These are phyloP conservation scores for Temnothorax rugatulus DNA, from an alignment of 2,888 invertebrate genomes.

Conservation along the genomic window DNA sequence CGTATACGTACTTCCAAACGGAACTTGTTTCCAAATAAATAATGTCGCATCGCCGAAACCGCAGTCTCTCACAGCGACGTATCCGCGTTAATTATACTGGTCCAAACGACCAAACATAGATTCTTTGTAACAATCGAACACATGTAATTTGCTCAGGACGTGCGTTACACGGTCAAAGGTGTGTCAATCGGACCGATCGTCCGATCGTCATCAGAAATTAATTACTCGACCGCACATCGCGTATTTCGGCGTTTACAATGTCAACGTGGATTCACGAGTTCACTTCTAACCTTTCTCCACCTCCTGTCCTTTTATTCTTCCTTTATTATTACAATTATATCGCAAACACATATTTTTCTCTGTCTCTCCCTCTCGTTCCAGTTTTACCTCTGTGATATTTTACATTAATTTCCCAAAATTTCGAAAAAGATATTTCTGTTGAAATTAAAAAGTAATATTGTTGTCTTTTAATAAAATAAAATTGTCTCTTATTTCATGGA, in stretches of 20 bases:
- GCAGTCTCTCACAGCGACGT: constrained; percentile 23
- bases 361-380: no score
- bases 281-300: neutral
- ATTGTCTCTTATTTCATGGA: neutral
- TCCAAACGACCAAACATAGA: constrained; percentile 34
- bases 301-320: neutral
- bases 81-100: constrained; percentile 47
- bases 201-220: constrained; percentile 56
- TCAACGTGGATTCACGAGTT: constrained; percentile 17
- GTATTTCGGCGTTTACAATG: constrained; percentile 14
- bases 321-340: neutral
- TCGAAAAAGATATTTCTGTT: neutral
- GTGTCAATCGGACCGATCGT: constrained; percentile 28
- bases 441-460: neutral
- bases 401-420: neutral
- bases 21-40: constrained; percentile 3
- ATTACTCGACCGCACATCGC: constrained; percentile 53
- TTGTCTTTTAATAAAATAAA: no score
- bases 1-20: neutral
- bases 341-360: neutral
- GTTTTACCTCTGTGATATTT: neutral
- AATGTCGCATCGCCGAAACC: constrained; percentile 22
- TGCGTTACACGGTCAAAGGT: constrained; percentile 62
- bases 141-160: constrained; percentile 54
- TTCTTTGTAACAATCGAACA: constrained; percentile 50